A percentile compares a stretch with the other conserved stretches of the same genome.
phyloP scores from a whole-genome alignment of 2,888 invertebrate species.

The Platynereis dumerilii region DNA sequence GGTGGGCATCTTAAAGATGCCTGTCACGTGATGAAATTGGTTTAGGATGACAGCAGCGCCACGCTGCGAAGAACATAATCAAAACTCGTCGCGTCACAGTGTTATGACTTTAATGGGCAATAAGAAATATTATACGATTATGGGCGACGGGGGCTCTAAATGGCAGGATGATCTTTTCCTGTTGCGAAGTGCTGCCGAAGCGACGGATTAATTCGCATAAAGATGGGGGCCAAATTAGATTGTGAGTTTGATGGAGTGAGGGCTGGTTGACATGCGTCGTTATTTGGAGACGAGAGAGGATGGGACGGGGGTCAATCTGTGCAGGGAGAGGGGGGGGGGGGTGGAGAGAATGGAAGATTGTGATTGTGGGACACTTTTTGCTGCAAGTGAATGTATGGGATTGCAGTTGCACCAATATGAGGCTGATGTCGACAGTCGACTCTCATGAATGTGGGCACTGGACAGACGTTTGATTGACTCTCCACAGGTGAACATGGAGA shows the following conservation, averaged over 20 bases:
- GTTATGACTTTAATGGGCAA: conserved; percentile 15
- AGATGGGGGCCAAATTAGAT: conserved; percentile 5
- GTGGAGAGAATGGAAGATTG: too few species aligned
- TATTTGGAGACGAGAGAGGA: conserved; percentile 1
- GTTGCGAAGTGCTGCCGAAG: background rate
- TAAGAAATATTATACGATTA: conserved; percentile 15
- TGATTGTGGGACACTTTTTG: too few species aligned
- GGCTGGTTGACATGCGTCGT: background rate
- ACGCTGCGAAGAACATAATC: conserved; percentile 3
- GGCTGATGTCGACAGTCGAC: too few species aligned
- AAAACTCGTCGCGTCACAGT: conserved; percentile 1
- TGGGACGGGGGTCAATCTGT: too few species aligned
- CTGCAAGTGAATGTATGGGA: too few species aligned
- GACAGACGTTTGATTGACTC: too few species aligned
- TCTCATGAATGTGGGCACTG: too few species aligned
- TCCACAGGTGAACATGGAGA: too few species aligned
- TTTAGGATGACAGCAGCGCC: conserved; percentile 6
- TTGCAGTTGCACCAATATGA: too few species aligned
- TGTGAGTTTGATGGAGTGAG: conserved; percentile 1
- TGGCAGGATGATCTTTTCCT: conserved; percentile 3
- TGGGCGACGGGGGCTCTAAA: background rate
- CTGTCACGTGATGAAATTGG: conserved; percentile 4
- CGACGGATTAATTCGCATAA: conserved; percentile 13
- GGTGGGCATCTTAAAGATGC: background rate
- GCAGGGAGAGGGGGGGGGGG: too few species aligned